Percentiles rank a stretch among this genome's conserved stretches.
phyloP scores from a whole-genome alignment of 2,888 invertebrate genomes.

The Coleophora flavipennella region DNA sequence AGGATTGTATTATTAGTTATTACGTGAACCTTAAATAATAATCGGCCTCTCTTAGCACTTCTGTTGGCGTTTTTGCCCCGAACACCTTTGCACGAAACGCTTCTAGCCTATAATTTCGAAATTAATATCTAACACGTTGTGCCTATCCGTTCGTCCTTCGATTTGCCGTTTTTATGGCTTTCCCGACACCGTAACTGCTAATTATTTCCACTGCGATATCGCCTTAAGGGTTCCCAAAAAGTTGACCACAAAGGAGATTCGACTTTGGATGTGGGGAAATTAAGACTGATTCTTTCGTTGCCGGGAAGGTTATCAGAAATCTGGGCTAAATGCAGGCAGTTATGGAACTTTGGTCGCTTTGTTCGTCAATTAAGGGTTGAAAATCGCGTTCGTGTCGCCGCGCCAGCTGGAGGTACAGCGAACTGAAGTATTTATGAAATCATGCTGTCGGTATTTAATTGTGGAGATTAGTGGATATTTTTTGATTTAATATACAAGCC shows the following conservation, averaged over 20 bases:
- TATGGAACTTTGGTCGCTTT: slow-evolving; percentile 10
- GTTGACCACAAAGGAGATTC: slow-evolving; percentile 1
- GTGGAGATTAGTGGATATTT: slow-evolving; percentile 8
- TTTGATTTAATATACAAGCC: slow-evolving; percentile 5
- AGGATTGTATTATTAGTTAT: slow-evolving; percentile 29
- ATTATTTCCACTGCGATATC: slow-evolving; percentile 47
- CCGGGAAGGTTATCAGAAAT: slow-evolving; percentile 7
- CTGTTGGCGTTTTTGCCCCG: slow-evolving; percentile 59
- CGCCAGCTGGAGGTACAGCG: slow-evolving; percentile 11
- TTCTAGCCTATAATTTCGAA: slow-evolving; percentile 60
- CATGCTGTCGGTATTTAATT: slow-evolving; percentile 5
- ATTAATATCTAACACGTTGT: slow-evolving; percentile 72
- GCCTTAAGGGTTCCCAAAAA: slow-evolving; percentile 36
- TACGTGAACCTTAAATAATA: slow-evolving; percentile 59
- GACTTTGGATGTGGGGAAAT: slow-evolving; percentile 1
- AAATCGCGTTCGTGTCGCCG: slow-evolving; percentile 4
- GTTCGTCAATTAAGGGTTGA: slow-evolving; percentile 8
- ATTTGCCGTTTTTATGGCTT: slow-evolving; percentile 60
- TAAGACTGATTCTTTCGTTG: slow-evolving; percentile 1
- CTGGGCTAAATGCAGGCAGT: slow-evolving; percentile 11
- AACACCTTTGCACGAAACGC: slow-evolving; percentile 51
- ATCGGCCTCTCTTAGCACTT: slow-evolving; percentile 63
- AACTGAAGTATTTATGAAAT: slow-evolving; percentile 13
- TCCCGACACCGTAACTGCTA: slow-evolving; percentile 56
- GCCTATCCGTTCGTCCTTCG: slow-evolving; percentile 56